Evolutionary conservation across 2,888 invertebrate genomes (phyloP), one percentile per base, ranked within the genome.

Genomic region (Synergus laeviventris): DNA sequence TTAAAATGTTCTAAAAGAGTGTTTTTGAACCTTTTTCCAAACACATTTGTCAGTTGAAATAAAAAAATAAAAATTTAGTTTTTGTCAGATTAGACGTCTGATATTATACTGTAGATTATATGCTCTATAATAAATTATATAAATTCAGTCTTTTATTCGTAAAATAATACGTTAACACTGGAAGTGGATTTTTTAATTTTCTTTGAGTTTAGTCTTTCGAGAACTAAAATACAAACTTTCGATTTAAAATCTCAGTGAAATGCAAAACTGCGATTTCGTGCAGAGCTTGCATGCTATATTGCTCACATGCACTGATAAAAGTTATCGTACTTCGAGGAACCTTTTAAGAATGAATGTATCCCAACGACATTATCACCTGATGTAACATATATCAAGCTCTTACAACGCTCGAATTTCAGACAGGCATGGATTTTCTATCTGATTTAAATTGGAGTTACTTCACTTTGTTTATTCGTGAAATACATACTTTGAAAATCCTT

Each of bases 321-420:
- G 31, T n/a, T 70, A 70, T 70, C 70, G 70, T 31, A 24, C 70
- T 49, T 49, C 70, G 70, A n/a, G 31, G 49, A 70, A 70, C 49
- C 70, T 70, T 70, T 70, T 70, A 49, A 70, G 49, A 66, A 45
- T 66, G 42, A 31, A 66, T 66, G 45, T 62, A 39, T 62, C 39
- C 39, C n/a, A 38, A 61, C 21, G 42, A 66, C 42, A 24, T 42
- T 66, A 66, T 66, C 66, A 21, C 39, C 18, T 45, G 21, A 66
- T 66, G 66, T 66, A 66, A 70, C 70, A 49, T 49, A 70, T 70
- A 70, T 49, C 49, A 24, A n/a, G 24, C 49, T 49, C 36, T 70
- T 36, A 70, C 49, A 45, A 66, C 16, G 66, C 31, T 70, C 49
- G 70, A 70, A 36, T 70, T 70, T 70, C 31, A 70, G 24, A 70